Percentiles rank a stretch among this genome's conserved stretches.
Conservation (phyloP, 2,888 invertebrate genomes). For the Ophion ventricosus region DNA sequence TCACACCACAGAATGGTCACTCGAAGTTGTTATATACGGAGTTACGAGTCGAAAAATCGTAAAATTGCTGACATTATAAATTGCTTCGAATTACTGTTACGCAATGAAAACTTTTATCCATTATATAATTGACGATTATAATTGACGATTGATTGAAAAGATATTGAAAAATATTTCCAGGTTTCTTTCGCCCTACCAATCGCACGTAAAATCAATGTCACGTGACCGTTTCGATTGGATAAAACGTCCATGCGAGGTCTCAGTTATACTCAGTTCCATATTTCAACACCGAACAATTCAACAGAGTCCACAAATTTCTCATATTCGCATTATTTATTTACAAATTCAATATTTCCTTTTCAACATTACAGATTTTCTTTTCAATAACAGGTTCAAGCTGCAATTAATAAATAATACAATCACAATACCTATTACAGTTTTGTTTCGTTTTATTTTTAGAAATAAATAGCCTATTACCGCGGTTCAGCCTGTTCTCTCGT, state of each 20-base stretch:
- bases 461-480: constrained; percentile 75
- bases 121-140: neutral
- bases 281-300: neutral
- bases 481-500: constrained; percentile 58
- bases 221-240: neutral
- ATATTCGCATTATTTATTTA: constrained; percentile 78
- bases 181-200: neutral
- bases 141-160: neutral
- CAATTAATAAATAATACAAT: constrained; percentile 79
- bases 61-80: neutral
- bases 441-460: constrained; percentile 46
- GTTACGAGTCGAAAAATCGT: too few relatives aligned
- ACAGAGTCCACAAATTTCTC: constrained; percentile 32
- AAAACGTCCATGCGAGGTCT: neutral
- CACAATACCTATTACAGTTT: constrained; percentile 73
- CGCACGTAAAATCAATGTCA: neutral
- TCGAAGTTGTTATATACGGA: neutral
- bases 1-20: neutral
- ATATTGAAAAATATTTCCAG: neutral
- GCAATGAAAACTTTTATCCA: neutral
- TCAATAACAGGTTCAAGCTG: constrained; percentile 71
- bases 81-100: neutral
- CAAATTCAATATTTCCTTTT: constrained; percentile 74
- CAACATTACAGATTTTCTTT: constrained; percentile 66
- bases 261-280: neutral